Percentiles rank a stretch among this genome's conserved stretches.
Evolutionary conservation across 2,888 invertebrate genomes (phyloP).

Genomic region (Electrophaes corylata): DNA sequence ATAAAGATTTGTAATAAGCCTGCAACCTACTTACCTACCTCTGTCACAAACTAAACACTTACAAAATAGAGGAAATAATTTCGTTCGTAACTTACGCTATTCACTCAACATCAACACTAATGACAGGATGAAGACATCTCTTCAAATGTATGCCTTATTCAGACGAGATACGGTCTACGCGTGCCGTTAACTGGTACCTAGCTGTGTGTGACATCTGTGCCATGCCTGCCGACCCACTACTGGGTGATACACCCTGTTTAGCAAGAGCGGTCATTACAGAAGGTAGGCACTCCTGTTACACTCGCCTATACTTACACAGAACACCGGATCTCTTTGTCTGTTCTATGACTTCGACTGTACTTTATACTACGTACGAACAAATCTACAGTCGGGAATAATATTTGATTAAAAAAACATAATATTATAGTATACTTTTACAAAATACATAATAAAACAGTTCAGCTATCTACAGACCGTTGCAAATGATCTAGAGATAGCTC

Average conservation of each 20-base stretch:
- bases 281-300: background rate
- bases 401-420: no score
- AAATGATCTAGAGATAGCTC: no score
- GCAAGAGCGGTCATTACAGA: constrained; percentile 3
- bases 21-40: background rate
- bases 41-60: constrained; percentile 15
- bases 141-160: constrained; percentile 11
- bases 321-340: no score
- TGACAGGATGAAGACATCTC: constrained; percentile 14
- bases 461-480: no score
- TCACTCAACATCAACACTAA: constrained; percentile 20
- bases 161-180: constrained; percentile 5
- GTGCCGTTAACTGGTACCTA: background rate
- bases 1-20: no score
- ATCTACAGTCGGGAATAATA: no score
- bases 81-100: constrained; percentile 17
- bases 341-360: no score
- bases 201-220: constrained; percentile 11
- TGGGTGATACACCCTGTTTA: constrained; percentile 11
- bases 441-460: no score
- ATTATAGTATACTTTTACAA: no score
- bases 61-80: constrained; percentile 31
- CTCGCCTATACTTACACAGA: no score
- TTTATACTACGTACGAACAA: no score
- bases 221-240: no score